These are phyloP conservation scores for Epirrhoe alternata DNA, from an alignment of 2,888 invertebrate species.

Conservation along the genomic window DNA sequence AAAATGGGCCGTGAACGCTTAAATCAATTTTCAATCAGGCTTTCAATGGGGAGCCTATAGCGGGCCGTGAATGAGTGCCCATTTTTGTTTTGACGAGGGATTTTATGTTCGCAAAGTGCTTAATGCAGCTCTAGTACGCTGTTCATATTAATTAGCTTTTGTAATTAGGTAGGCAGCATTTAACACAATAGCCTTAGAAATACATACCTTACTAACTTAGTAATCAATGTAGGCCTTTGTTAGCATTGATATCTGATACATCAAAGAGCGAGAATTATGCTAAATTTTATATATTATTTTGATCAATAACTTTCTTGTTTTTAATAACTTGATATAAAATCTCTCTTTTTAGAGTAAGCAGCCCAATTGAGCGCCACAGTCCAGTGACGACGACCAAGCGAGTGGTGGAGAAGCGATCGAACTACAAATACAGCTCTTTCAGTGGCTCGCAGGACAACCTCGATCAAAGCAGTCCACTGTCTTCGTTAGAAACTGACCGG, in stretches of 20 bases:
- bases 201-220: conserved; percentile 3
- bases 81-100: conserved; percentile 44
- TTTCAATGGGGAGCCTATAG: conserved; percentile 48
- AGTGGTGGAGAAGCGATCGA: conserved; percentile 77
- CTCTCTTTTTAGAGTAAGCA: conserved; percentile 70
- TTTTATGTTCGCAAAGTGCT: conserved; percentile 35
- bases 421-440: conserved; percentile 79
- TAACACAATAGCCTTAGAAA: conserved; percentile 19
- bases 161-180: conserved; percentile 27
- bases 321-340: too few relatives aligned
- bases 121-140: conserved; percentile 39
- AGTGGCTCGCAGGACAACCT: conserved; percentile 78
- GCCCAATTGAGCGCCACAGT: conserved; percentile 75
- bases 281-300: neutral
- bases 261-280: neutral
- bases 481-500: conserved; percentile 73
- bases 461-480: conserved; percentile 72
- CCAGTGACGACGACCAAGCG: conserved; percentile 77
- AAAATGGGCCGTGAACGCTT: conserved; percentile 45
- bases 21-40: conserved; percentile 60
- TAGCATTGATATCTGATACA: neutral
- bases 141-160: conserved; percentile 38
- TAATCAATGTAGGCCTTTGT: neutral
- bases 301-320: neutral
- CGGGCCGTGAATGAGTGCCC: conserved; percentile 47